Conservation (phyloP, 2,797 vertebrate genomes). For the Aeoliscus strigatus region DNA sequence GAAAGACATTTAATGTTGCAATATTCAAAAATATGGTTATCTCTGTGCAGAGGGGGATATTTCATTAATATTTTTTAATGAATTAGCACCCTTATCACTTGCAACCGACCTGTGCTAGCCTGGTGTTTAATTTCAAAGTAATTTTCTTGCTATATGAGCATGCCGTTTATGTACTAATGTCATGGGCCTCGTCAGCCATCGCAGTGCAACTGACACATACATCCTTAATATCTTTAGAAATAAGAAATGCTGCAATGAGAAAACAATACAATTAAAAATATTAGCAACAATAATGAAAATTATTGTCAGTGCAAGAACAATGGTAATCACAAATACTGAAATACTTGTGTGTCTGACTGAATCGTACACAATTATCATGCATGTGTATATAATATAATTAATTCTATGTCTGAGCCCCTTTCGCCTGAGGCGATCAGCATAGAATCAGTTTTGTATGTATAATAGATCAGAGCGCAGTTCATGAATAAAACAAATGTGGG, state of each 20-base stretch:
- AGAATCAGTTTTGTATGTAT: slow-evolving; percentile 99
- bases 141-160: slow-evolving; percentile 72
- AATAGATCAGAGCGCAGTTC: slow-evolving; percentile 99
- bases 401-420: slow-evolving; percentile 94
- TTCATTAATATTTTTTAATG: slow-evolving; percentile 80
- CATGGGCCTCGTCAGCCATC: slow-evolving; percentile 63
- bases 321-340: slow-evolving; percentile 78
- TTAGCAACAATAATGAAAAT: slow-evolving; percentile 73
- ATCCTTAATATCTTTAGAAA: slow-evolving; percentile 64
- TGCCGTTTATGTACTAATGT: slow-evolving; percentile 71
- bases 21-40: slow-evolving; percentile 61
- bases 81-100: slow-evolving; percentile 73
- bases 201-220: slow-evolving; percentile 60
- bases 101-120: slow-evolving; percentile 69
- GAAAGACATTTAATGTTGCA: slow-evolving; percentile 60
- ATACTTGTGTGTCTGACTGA: slow-evolving; percentile 90
- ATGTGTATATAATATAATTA: slow-evolving; percentile 99
- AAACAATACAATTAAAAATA: slow-evolving; percentile 75
- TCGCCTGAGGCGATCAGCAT: slow-evolving; percentile 87
- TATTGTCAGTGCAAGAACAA: slow-evolving; percentile 71
- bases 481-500: slow-evolving; percentile 99
- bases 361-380: slow-evolving; percentile 98
- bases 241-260: slow-evolving; percentile 64
- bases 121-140: slow-evolving; percentile 78
- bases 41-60: slow-evolving; percentile 58